Percentiles rank a stretch among this genome's conserved stretches.
phyloP scores from a whole-genome alignment of 2,797 vertebrate genomes.

The Amniataba percoides region DNA sequence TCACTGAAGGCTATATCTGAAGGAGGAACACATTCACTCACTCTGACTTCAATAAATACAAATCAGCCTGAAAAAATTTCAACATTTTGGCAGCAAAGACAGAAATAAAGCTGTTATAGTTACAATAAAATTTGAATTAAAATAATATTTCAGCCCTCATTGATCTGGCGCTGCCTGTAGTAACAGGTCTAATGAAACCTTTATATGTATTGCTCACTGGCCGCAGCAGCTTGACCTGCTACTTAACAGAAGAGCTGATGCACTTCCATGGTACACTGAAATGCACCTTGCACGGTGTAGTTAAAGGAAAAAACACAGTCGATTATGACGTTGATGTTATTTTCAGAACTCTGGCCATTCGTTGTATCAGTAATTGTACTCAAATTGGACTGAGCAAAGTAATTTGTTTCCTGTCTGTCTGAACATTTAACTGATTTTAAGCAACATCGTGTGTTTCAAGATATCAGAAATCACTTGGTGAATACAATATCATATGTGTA shows the following conservation, averaged over 20 bases:
- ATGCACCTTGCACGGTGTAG: not conserved
- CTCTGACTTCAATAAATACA: slow-evolving; percentile 8
- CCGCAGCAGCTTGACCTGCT: too few relatives aligned
- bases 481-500: too few relatives aligned
- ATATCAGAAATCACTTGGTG: not conserved
- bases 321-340: not conserved
- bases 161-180: not conserved
- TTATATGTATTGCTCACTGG: too few relatives aligned
- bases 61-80: not conserved
- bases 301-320: not conserved
- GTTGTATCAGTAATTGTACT: not conserved
- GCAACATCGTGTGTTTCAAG: not conserved
- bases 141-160: not conserved
- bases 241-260: too few relatives aligned
- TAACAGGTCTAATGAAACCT: not conserved
- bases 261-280: not conserved
- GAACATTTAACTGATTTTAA: not conserved
- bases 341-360: not conserved
- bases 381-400: not conserved
- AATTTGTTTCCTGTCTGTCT: not conserved
- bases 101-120: not conserved
- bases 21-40: slow-evolving; percentile 3
- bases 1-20: not conserved
- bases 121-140: not conserved
- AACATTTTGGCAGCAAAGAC: not conserved